Evolutionary conservation across 2,113 vertebrate genomes (phyloP).

Genomic region (Beaufortia kweichowensis): DNA sequence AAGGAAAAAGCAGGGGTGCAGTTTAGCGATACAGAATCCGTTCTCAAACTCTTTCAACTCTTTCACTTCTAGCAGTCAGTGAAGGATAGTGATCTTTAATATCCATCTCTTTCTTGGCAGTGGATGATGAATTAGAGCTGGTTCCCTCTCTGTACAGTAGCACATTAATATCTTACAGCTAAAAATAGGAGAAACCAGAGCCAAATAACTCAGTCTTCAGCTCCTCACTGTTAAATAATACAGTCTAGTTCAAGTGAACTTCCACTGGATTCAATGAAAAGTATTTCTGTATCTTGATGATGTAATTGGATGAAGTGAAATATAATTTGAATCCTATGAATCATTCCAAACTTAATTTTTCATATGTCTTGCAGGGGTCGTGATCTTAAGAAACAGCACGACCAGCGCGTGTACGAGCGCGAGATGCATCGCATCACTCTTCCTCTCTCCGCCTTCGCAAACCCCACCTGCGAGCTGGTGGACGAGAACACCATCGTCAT

Average conservation of each 20-base stretch:
- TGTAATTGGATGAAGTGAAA: neutral
- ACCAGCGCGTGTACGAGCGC: conserved; percentile 84
- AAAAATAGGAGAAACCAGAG: conserved; percentile 11
- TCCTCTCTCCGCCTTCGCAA: conserved; percentile 88
- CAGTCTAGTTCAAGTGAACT: neutral
- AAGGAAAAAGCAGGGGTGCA: neutral
- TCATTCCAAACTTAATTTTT: neutral
- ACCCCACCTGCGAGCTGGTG: conserved; percentile 87
- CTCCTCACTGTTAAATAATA: neutral
- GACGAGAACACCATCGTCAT: conserved; percentile 88
- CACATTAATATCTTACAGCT: neutral
- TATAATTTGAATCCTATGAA: neutral
- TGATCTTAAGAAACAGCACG: conserved; percentile 84
- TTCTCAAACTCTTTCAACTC: neutral
- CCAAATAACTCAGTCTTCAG: neutral
- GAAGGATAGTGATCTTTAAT: neutral
- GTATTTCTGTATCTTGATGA: neutral
- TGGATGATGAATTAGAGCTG: neutral
- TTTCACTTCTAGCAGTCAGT: neutral
- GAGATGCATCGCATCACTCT: conserved; percentile 93
- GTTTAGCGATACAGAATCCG: neutral
- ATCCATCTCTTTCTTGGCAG: conserved; percentile 11
- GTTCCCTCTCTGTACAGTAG: neutral
- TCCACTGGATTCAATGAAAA: neutral
- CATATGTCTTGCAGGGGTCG: conserved; percentile 73